These are phyloP conservation scores for Desoria tigrina DNA, from an alignment of 2,888 invertebrate species.

Conservation along the genomic window DNA sequence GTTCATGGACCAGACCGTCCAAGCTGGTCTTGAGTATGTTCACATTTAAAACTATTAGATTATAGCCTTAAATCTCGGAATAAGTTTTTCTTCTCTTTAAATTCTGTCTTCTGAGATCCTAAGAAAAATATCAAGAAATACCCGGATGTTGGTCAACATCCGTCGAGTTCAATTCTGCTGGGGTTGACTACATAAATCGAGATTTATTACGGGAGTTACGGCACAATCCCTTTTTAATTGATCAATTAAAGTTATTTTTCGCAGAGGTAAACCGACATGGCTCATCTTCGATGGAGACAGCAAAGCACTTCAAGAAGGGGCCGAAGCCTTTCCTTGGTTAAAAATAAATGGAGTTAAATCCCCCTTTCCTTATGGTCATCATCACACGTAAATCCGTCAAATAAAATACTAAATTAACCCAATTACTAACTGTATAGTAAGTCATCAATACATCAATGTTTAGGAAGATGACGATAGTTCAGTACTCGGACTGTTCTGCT, in stretches of 20 bases:
- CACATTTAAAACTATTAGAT: not conserved
- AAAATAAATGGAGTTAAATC: constrained; percentile 70
- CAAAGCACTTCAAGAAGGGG: constrained; percentile 60
- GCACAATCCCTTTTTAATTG: constrained; percentile 9
- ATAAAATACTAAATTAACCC: not conserved
- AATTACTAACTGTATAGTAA: not conserved
- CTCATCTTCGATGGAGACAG: constrained; percentile 77
- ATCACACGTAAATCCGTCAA: constrained; percentile 82
- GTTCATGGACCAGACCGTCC: constrained; percentile 81
- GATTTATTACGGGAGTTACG: no score
- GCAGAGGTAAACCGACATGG: constrained; percentile 69
- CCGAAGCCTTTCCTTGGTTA: constrained; percentile 63
- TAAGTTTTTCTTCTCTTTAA: not conserved
- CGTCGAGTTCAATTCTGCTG: no score
- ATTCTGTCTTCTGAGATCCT: no score
- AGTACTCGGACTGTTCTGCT: constrained; percentile 77
- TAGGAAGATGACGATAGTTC: constrained; percentile 83
- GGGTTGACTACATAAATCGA: no score
- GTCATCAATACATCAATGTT: constrained; percentile 49
- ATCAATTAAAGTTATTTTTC: constrained; percentile 51
- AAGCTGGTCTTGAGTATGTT: constrained; percentile 69
- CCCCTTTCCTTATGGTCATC: constrained; percentile 78
- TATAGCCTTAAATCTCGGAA: constrained; percentile 8
- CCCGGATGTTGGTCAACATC: no score
- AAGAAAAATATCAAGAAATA: no score